Conservation (phyloP, 2,113 vertebrate species). For the Nannospalax galili region DNA sequence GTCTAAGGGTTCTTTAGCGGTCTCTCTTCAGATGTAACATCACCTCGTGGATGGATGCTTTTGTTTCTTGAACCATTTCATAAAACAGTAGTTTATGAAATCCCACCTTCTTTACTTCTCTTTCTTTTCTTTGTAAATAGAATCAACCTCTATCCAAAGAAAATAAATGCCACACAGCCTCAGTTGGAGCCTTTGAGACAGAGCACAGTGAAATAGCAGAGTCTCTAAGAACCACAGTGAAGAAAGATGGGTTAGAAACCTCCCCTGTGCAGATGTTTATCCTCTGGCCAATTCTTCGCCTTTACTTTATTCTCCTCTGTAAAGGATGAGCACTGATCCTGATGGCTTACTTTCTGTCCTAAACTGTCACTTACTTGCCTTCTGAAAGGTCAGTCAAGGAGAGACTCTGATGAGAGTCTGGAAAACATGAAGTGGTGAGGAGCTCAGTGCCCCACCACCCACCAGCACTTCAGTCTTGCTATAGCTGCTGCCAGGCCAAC, state of each 20-base stretch:
- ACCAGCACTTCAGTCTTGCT: neutral
- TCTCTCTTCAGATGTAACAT: neutral
- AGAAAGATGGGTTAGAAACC: neutral
- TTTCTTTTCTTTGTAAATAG: neutral
- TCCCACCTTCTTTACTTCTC: neutral
- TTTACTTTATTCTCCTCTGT: neutral
- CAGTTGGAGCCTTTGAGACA: neutral
- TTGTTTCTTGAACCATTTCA: neutral
- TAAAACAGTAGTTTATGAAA: neutral
- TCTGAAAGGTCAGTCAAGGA: neutral
- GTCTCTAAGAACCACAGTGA: neutral
- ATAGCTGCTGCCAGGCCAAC: neutral
- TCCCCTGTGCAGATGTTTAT: neutral
- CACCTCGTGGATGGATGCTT: neutral
- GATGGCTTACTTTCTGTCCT: neutral
- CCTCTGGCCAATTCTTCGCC: neutral
- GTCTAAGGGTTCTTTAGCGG: neutral
- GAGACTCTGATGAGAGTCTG: neutral
- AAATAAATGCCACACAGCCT: neutral
- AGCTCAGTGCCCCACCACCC: neutral
- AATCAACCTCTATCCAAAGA: neutral
- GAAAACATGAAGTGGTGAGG: neutral
- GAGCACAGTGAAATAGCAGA: neutral
- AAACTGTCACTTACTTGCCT: neutral
- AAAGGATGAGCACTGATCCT: neutral